Evolutionary conservation across 2,888 invertebrate species (phyloP).

Genomic region (Cepaea hortensis): DNA sequence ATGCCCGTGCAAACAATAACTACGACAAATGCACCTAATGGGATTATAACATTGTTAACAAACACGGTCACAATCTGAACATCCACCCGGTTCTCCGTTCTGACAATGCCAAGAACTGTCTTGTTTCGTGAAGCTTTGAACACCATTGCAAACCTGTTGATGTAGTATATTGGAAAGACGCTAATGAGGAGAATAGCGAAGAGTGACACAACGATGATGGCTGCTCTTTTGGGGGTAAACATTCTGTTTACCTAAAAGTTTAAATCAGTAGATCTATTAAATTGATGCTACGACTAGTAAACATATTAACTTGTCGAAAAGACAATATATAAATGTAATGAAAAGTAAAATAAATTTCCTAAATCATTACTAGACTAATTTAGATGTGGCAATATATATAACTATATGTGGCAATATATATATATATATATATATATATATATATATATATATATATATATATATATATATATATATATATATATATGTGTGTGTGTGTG

Average conservation of each 20-base stretch:
- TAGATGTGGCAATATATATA: too few relatives aligned
- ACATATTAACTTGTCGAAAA: too few relatives aligned
- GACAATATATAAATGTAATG: too few relatives aligned
- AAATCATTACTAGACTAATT: too few relatives aligned
- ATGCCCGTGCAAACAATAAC: not conserved
- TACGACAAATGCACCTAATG: not conserved
- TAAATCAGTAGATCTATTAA: too few relatives aligned
- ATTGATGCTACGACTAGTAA: too few relatives aligned
- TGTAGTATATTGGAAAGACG: not conserved
- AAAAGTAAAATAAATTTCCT: too few relatives aligned
- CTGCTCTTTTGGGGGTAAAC: not conserved
- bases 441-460: too few relatives aligned
- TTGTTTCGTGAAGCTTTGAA: not conserved
- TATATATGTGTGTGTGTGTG: too few relatives aligned
- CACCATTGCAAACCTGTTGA: not conserved
- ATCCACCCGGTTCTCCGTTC: not conserved
- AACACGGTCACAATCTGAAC: not conserved
- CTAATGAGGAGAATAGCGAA: not conserved
- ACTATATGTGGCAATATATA: too few relatives aligned
- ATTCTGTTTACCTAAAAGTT: not conserved
- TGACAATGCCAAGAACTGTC: not conserved
- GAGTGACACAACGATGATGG: not conserved
- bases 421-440: too few relatives aligned
- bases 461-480: too few relatives aligned
- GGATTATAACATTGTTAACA: not conserved